Conservation (phyloP, 2,113 vertebrate genomes). For the Laticauda colubrina region DNA sequence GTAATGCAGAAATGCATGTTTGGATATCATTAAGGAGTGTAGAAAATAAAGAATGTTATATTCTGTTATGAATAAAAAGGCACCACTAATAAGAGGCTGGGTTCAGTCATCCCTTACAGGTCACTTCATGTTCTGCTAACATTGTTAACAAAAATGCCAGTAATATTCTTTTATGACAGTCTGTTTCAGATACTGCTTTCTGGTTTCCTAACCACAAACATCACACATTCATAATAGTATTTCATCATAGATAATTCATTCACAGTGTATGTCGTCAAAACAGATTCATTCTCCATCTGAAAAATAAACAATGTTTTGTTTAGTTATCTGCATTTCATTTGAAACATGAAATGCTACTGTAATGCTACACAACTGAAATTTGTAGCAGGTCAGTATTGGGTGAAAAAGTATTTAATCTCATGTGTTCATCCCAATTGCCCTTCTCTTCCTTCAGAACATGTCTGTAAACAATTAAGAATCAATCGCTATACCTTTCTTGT, state of each 20-base stretch:
- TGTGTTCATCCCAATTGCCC: neutral
- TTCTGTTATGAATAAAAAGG: conserved; percentile 74
- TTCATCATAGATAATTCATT: conserved; percentile 96
- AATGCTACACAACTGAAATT: neutral
- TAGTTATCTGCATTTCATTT: neutral
- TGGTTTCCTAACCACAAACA: conserved; percentile 95
- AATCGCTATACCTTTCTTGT: too few relatives aligned
- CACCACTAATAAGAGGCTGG: conserved; percentile 77
- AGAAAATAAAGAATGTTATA: conserved; percentile 73
- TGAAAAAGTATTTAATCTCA: neutral
- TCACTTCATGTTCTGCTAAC: conserved; percentile 39
- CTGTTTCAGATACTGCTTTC: conserved; percentile 52
- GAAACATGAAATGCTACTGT: neutral
- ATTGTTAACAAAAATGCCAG: conserved; percentile 52
- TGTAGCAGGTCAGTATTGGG: neutral
- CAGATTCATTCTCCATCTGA: conserved; percentile 89
- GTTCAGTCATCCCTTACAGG: conserved; percentile 61
- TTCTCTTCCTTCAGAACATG: neutral
- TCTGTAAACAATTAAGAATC: neutral
- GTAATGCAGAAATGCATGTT: conserved; percentile 62
- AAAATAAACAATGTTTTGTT: conserved; percentile 35
- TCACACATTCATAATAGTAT: conserved; percentile 94
- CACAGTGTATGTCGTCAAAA: conserved; percentile 94
- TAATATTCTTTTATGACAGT: conserved; percentile 26
- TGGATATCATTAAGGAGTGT: conserved; percentile 62